These are phyloP conservation scores for Sebastes schlegelii DNA, from an alignment of 2,113 vertebrate genomes.

Conservation along the genomic window DNA sequence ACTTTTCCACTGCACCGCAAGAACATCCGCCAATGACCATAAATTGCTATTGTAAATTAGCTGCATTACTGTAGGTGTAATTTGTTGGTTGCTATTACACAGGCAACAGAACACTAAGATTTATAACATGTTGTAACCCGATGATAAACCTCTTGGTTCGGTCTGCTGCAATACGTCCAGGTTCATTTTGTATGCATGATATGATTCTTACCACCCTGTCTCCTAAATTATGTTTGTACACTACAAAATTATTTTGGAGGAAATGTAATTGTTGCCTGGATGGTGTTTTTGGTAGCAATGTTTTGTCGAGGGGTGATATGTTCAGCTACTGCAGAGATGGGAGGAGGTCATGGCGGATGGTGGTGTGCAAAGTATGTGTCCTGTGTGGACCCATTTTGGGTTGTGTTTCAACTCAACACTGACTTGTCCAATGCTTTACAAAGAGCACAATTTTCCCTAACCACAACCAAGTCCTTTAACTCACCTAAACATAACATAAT, in stretches of 20 bases:
- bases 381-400: background rate
- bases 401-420: background rate
- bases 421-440: background rate
- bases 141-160: background rate
- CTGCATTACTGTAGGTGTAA: background rate
- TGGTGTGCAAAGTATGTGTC: background rate
- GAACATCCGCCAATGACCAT: background rate
- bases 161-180: background rate
- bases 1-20: background rate
- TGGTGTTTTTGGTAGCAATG: too few relatives aligned
- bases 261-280: too few relatives aligned
- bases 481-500: background rate
- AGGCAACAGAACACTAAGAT: background rate
- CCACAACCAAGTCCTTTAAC: background rate
- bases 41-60: slow-evolving; percentile 7
- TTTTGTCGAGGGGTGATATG: background rate
- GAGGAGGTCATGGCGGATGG: background rate
- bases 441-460: background rate
- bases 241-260: too few relatives aligned
- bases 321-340: background rate
- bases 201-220: too few relatives aligned
- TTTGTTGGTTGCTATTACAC: background rate
- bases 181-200: background rate
- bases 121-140: background rate
- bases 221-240: too few relatives aligned